A percentile compares a stretch with the other conserved stretches of the same genome.
phyloP scores from a whole-genome alignment of 1,140 invertebrate genomes.

The Melipona quadrifasciata region DNA sequence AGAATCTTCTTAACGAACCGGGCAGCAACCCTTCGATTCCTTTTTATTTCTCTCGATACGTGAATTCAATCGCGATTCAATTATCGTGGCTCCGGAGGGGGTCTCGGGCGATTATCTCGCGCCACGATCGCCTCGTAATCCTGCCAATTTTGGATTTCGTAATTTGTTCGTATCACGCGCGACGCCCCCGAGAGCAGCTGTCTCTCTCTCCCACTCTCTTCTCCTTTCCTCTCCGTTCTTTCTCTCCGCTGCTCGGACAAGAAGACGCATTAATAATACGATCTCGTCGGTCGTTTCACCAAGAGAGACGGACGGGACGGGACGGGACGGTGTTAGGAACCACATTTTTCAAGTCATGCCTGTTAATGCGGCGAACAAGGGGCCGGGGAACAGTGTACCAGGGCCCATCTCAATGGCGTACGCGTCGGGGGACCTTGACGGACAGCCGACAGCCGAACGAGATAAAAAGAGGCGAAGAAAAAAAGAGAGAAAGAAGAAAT shows the following conservation, averaged over 20 bases:
- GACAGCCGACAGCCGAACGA: not conserved
- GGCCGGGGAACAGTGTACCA: slow-evolving; percentile 16
- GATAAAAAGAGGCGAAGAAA: not conserved
- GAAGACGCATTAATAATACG: slow-evolving; percentile 74
- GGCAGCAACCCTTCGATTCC: not conserved
- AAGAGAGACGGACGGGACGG: slow-evolving; percentile 61
- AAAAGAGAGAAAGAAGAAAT: slow-evolving; percentile 49
- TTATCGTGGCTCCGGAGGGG: slow-evolving; percentile 25
- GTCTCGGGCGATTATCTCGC: slow-evolving; percentile 21
- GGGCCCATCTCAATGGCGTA: slow-evolving; percentile 65
- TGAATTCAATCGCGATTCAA: slow-evolving; percentile 20
- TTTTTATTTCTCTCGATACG: not conserved
- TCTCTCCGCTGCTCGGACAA: slow-evolving; percentile 41
- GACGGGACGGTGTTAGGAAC: slow-evolving; percentile 74
- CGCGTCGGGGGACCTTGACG: slow-evolving; percentile 60
- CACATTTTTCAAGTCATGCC: slow-evolving; percentile 80
- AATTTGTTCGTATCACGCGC: slow-evolving; percentile 54
- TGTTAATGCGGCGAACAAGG: slow-evolving; percentile 78
- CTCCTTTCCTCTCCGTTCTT: not conserved
- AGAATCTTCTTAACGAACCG: not conserved
- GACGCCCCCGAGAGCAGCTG: not conserved
- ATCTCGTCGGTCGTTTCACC: slow-evolving; percentile 69
- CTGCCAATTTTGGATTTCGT: slow-evolving; percentile 62
- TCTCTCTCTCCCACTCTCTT: not conserved
- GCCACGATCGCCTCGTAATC: slow-evolving; percentile 43